These are phyloP conservation scores for Pogonocichla stellata DNA, from an alignment of 2,113 vertebrate species.

Conservation along the genomic window DNA sequence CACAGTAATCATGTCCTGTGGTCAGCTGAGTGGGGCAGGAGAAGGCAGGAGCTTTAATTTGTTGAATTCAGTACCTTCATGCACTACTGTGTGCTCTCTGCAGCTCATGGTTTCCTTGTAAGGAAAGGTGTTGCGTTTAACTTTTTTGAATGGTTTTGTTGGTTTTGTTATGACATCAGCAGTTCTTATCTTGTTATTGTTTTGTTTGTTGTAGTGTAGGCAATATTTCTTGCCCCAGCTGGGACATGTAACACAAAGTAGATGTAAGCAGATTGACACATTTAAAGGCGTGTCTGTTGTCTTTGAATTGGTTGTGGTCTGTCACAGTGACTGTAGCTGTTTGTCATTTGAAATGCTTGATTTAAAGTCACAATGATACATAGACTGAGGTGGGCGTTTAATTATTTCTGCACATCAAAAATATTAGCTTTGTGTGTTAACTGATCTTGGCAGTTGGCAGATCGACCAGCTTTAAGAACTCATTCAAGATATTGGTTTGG, in stretches of 20 bases:
- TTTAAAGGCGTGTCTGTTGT: background rate
- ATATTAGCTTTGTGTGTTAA: background rate
- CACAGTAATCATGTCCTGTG: background rate
- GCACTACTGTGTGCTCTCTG: rapidly evolving
- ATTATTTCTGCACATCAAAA: slow-evolving; percentile 8
- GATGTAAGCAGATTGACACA: background rate
- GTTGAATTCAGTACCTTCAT: background rate
- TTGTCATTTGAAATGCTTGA: background rate
- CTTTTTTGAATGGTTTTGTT: background rate
- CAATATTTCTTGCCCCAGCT: background rate
- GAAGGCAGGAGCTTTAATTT: background rate
- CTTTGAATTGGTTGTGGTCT: background rate
- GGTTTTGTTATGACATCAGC: background rate
- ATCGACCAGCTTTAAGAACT: background rate
- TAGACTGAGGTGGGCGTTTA: background rate
- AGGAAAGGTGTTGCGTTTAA: background rate
- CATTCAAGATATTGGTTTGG: background rate
- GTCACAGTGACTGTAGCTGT: background rate
- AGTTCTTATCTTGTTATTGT: background rate
- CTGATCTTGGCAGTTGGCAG: background rate
- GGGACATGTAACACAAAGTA: background rate
- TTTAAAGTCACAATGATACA: background rate
- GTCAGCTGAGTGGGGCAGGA: background rate
- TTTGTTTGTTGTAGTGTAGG: background rate
- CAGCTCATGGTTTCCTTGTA: background rate